A percentile compares a stretch with the other conserved stretches of the same genome.
Conservation (phyloP, 2,797 vertebrate genomes). For the Xiphorhynchus erythropygius region DNA sequence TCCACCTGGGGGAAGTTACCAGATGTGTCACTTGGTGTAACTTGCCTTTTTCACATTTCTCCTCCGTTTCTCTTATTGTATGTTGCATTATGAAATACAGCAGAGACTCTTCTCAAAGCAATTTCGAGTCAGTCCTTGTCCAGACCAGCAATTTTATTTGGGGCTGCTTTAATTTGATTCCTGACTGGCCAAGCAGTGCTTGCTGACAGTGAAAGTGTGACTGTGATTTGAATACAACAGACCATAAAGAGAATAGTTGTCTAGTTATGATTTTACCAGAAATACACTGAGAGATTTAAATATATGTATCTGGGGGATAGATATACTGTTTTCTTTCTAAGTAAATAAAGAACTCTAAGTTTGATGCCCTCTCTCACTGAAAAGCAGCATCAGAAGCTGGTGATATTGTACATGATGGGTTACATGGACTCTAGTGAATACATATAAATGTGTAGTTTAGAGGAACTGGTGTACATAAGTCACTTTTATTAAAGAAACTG, state of each 20-base stretch:
- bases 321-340: not conserved
- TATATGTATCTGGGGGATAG: not conserved
- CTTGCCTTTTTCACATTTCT: not conserved
- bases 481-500: constrained; percentile 51
- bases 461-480: constrained; percentile 26
- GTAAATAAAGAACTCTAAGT: not conserved
- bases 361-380: not conserved
- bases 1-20: not conserved
- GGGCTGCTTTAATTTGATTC: not conserved
- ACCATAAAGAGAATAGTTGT: not conserved
- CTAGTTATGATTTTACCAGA: not conserved
- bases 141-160: not conserved
- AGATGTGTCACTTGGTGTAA: not conserved
- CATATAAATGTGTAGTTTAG: constrained; percentile 23
- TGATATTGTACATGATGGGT: not conserved
- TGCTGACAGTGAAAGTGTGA: not conserved
- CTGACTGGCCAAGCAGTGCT: not conserved
- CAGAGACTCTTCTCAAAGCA: not conserved
- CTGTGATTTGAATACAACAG: not conserved
- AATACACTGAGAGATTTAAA: not conserved
- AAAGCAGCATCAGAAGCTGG: not conserved
- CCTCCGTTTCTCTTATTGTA: not conserved
- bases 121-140: not conserved
- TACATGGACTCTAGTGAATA: not conserved
- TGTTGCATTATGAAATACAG: not conserved